Percentiles rank a stretch among this genome's conserved stretches.
Evolutionary conservation across 2,888 invertebrate species (phyloP).

Genomic region (Pollenia amentaria): DNA sequence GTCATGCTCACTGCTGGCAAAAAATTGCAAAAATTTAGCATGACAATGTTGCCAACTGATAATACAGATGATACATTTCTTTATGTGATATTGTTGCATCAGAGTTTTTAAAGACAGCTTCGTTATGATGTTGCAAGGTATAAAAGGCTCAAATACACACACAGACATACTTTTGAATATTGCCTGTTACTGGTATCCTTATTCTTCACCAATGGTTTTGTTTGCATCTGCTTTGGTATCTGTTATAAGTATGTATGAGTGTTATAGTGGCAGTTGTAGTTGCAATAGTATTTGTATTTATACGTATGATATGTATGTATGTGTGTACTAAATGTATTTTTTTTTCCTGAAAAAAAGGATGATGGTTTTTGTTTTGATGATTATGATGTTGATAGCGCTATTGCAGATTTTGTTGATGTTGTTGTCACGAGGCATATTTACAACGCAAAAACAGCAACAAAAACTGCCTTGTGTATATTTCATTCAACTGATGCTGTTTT

Average conservation of each 20-base stretch:
- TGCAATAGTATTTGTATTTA: constrained; percentile 11
- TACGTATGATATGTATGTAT: neutral
- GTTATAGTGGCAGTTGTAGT: neutral
- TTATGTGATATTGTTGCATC: neutral
- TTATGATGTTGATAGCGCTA: constrained; percentile 51
- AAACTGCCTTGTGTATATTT: constrained; percentile 44
- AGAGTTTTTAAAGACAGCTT: constrained; percentile 53
- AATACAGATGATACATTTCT: constrained; percentile 59
- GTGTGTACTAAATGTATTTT: constrained; percentile 15
- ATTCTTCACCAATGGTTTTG: constrained; percentile 6
- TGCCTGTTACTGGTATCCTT: constrained; percentile 17
- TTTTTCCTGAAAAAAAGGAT: constrained; percentile 11
- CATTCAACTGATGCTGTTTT: constrained; percentile 39
- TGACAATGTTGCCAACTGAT: constrained; percentile 73
- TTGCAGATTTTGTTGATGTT: constrained; percentile 48
- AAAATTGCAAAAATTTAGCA: constrained; percentile 49
- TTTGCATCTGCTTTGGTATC: constrained; percentile 1
- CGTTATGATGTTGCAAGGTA: constrained; percentile 60
- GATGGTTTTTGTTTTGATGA: constrained; percentile 65
- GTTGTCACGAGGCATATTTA: constrained; percentile 51
- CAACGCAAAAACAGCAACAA: constrained; percentile 1
- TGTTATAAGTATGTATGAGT: neutral
- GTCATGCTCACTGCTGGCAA: constrained; percentile 58
- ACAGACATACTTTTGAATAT: neutral
- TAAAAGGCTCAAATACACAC: neutral